Evolutionary conservation across 2,888 invertebrate species (phyloP), one percentile per base, ranked within the genome.

Genomic region (Selenia dentaria): DNA sequence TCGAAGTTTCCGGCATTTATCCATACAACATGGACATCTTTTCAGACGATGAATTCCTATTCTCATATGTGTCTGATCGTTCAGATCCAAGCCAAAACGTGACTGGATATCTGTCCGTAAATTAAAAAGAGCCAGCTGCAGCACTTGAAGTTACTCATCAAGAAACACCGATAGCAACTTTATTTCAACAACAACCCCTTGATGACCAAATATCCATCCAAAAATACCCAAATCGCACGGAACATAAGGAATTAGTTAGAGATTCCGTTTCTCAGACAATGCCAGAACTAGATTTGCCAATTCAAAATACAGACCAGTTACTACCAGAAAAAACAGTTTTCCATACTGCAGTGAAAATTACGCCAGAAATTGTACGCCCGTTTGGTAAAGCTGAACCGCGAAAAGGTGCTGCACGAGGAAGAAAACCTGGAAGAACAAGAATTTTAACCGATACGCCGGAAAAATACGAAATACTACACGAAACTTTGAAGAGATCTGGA

Each of bases 11-110:
- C 2, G 55, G 57, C 9, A 52, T 55, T 3, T 50, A 22, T 29
- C 54, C 52, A 14, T 53, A 40, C 14, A 54, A 22, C 6, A 56
- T 25, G 40, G 35, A 56, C 10, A 47, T 55, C 8, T 39, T 34
- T 51, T 45, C 32, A 39, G 51, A 57, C 8, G 48, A 53, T 42
- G 50, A 54, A 46, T 52, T 51, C n/a, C 8, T 52, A 25, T 41
- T 39, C 18, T 51, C 22, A 22, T 22, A 22, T 22, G 22, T 22
- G 6, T 6, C 22, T 49, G 55, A 59, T 48, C 38, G 51, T 14
- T 47, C 52, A 36, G 24, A 39, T 27, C 25, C 36, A 32, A 37
- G 28, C 42, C 29, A 43, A 39, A 40, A 34, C 13, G 6, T 32
- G n/a, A 36, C 25, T 39, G 31, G 22, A 29, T 24, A 32, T 18